Conservation (phyloP, 1,140 invertebrate genomes). For the Andrena cerasifolii region DNA sequence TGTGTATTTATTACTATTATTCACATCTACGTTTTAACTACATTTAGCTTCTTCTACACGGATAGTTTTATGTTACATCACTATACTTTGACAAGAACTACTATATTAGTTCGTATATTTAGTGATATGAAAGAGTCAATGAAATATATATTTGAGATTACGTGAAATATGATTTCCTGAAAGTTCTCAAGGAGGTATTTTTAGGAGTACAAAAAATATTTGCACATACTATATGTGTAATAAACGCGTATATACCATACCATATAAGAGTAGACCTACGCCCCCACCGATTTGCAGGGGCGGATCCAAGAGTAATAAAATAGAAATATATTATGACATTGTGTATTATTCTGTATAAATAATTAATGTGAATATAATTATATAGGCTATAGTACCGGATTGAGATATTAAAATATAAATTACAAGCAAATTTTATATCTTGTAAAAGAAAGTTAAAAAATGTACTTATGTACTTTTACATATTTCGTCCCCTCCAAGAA, state of each 20-base stretch:
- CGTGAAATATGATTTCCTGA: slow-evolving; percentile 18
- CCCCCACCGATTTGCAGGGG: too few relatives aligned
- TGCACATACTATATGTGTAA: slow-evolving; percentile 23
- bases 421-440: too few relatives aligned
- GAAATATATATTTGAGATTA: slow-evolving; percentile 17
- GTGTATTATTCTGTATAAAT: too few relatives aligned
- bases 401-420: too few relatives aligned
- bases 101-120: slow-evolving; percentile 16
- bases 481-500: too few relatives aligned
- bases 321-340: too few relatives aligned
- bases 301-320: too few relatives aligned
- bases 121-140: slow-evolving; percentile 33
- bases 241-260: slow-evolving; percentile 14
- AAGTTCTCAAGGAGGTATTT: background rate
- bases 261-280: too few relatives aligned
- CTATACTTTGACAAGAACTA: background rate
- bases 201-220: slow-evolving; percentile 45
- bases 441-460: too few relatives aligned
- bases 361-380: too few relatives aligned
- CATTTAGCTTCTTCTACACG: slow-evolving; percentile 3
- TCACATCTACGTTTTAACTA: slow-evolving; percentile 20
- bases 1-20: slow-evolving; percentile 34
- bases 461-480: too few relatives aligned
- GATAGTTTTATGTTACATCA: slow-evolving; percentile 20
- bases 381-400: too few relatives aligned